A percentile compares a stretch with the other conserved stretches of the same genome.
Conservation (phyloP, 2,113 vertebrate genomes). For the Esox niger region DNA sequence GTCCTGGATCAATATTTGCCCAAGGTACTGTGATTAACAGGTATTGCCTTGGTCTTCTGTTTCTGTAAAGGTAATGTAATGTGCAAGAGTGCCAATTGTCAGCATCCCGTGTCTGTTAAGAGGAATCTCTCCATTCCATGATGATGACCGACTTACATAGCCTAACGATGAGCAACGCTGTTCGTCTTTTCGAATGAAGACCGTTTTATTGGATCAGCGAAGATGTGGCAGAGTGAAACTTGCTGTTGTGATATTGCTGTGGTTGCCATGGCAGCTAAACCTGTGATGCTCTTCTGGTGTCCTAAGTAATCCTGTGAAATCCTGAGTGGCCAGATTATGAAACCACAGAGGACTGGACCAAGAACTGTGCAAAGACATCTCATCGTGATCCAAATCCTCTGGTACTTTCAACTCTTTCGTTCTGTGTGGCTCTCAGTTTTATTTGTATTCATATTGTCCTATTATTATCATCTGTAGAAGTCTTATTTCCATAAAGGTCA, state of each 20-base stretch:
- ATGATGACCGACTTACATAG: background rate
- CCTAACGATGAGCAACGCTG: constrained; percentile 26
- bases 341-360: constrained; percentile 4
- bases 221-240: constrained; percentile 42
- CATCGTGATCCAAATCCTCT: background rate
- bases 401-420: background rate
- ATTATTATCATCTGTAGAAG: too few relatives aligned
- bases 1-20: background rate
- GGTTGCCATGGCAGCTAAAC: constrained; percentile 58
- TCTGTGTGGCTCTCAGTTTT: background rate
- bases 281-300: constrained; percentile 38
- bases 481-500: constrained; percentile 23
- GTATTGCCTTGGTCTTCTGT: too few relatives aligned
- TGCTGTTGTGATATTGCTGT: constrained; percentile 36
- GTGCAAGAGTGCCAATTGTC: too few relatives aligned
- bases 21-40: background rate
- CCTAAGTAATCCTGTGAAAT: constrained; percentile 30
- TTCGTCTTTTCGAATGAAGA: constrained; percentile 31
- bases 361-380: background rate
- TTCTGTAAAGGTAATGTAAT: too few relatives aligned
- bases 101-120: background rate
- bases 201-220: constrained; percentile 31
- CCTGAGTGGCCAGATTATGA: constrained; percentile 29
- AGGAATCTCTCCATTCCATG: background rate
- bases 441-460: background rate